Base-by-base conservation (phyloP, 2,113 vertebrate species). In the Monopterus albus region DNA sequence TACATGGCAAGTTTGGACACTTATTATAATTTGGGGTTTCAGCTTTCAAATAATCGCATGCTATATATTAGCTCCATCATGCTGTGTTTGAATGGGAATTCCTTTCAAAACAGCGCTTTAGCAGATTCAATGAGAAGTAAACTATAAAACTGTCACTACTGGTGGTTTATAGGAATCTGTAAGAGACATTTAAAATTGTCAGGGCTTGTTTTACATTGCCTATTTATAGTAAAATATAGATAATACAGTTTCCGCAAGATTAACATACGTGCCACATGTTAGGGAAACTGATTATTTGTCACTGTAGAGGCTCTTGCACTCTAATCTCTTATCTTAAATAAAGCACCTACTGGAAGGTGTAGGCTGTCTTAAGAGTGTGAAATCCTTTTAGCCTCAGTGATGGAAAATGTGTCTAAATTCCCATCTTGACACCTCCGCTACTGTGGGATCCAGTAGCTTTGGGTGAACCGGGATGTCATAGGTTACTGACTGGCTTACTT, bases 321-420 rank as follows among this genome's bases (percentile, higher is more conserved):
- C 8, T 6, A 31, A 31, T 5, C 29, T 42, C 23, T 60, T 38
- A 38, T 84, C 72, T 74, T 49, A 31, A 40, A 80, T 75, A 52
- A 86, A 42, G 64, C 87, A 84, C 88, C 86, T 85, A 71, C 47
- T 40, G 63, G 64, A 75, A 88, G 80, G 87, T 89, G 78, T 42
- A 53, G 68, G 81, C 68, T 33, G 51, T 69, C 62, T 71, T 42
- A 71, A 81, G 72, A 81, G 81, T 78, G 87, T 81, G 83, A 91
- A 86, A 83, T 87, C 73, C 78, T 56, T 73, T 55, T 58, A 78
- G 51, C 52, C 62, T 83, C 43, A 39, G 71, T 36, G 59, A 75
- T 72, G 45, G 61, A 66, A 85, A 79, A 83, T 36, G 79, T 86
- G 85, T 78, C 67, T 85, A 13, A 65, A 84, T 77, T 86, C 72